These are phyloP conservation scores for Ophonus ardosiacus DNA, from an alignment of 2,888 invertebrate genomes.

Conservation along the genomic window DNA sequence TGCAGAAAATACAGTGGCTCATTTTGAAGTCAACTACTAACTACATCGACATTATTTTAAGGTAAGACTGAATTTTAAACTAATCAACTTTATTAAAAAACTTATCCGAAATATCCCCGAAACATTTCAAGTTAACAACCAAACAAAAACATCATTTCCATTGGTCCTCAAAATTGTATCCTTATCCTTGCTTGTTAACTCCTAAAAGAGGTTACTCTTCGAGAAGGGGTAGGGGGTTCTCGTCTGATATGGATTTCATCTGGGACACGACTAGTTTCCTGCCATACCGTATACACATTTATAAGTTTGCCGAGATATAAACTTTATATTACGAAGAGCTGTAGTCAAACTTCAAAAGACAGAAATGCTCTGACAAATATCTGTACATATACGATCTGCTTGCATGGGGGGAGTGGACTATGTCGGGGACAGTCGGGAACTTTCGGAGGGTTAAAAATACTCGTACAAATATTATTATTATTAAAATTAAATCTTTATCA, in stretches of 20 bases:
- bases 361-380: constrained; percentile 63
- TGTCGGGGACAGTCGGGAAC: constrained; percentile 17
- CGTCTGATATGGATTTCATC: constrained; percentile 48
- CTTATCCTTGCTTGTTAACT: not conserved
- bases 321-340: constrained; percentile 72
- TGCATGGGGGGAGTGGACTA: constrained; percentile 23
- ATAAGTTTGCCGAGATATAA: constrained; percentile 73
- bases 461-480: not conserved
- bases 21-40: too few relatives aligned
- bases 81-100: too few relatives aligned
- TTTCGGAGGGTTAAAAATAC: not conserved
- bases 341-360: constrained; percentile 64
- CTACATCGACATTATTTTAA: too few relatives aligned
- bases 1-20: too few relatives aligned
- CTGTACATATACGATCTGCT: constrained; percentile 65
- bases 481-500: too few relatives aligned
- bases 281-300: constrained; percentile 68
- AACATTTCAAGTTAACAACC: too few relatives aligned
- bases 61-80: too few relatives aligned
- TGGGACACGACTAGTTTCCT: constrained; percentile 41
- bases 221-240: not conserved
- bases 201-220: not conserved
- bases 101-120: too few relatives aligned
- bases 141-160: too few relatives aligned
- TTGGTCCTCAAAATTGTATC: not conserved